A percentile compares a stretch with the other conserved stretches of the same genome.
Conservation (phyloP, 1,140 invertebrate species). For the Drosophila erecta region DNA sequence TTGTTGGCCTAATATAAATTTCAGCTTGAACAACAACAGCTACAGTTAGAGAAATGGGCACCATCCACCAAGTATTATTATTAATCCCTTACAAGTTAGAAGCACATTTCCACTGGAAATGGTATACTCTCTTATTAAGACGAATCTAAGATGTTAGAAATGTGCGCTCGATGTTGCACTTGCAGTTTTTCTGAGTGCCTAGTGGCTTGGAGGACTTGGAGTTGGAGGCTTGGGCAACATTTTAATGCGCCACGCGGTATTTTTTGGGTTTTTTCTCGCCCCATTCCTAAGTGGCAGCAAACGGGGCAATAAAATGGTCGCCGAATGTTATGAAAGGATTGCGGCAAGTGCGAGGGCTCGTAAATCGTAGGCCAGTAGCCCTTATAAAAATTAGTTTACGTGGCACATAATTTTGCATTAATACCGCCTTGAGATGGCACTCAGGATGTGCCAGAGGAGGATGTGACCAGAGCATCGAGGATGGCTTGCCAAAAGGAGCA, state of each 20-base stretch:
- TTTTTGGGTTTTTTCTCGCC: slow-evolving; percentile 35
- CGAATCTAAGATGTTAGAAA: not conserved
- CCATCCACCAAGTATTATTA: too few species aligned
- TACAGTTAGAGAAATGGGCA: slow-evolving; percentile 9
- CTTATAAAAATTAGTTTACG: slow-evolving; percentile 76
- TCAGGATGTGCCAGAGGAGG: slow-evolving; percentile 10
- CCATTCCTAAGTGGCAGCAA: slow-evolving; percentile 58
- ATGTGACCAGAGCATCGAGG: slow-evolving; percentile 9
- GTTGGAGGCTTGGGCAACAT: slow-evolving; percentile 50
- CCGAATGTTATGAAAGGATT: slow-evolving; percentile 78
- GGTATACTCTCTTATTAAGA: too few species aligned
- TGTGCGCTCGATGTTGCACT: not conserved
- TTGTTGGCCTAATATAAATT: slow-evolving; percentile 82
- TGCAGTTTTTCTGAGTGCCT: not conserved
- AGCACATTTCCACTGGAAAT: too few species aligned
- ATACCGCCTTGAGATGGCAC: slow-evolving; percentile 65
- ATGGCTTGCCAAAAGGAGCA: slow-evolving; percentile 58
- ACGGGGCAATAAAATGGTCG: slow-evolving; percentile 74
- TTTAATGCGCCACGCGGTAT: slow-evolving; percentile 70
- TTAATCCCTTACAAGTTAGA: too few species aligned
- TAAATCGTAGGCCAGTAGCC: slow-evolving; percentile 64
- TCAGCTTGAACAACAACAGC: slow-evolving; percentile 69
- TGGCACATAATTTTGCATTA: slow-evolving; percentile 79
- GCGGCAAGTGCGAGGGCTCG: slow-evolving; percentile 61
- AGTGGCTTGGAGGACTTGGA: not conserved